A percentile compares a stretch with the other conserved stretches of the same genome.
Evolutionary conservation across 2,888 invertebrate genomes (phyloP).

Genomic region (Perdita meconis): DNA sequence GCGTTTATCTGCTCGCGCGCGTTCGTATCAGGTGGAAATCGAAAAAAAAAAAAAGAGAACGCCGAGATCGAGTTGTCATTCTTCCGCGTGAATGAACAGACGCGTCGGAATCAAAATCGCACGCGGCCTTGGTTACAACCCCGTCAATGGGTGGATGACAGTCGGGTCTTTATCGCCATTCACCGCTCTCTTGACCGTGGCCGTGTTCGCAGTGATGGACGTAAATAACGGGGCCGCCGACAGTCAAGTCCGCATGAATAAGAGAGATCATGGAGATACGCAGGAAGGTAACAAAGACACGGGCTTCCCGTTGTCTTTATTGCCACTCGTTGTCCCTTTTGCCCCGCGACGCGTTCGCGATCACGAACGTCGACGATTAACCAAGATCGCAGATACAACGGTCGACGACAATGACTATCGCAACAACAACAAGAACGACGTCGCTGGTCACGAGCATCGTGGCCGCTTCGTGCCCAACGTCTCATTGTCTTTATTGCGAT

Average conservation of each 20-base stretch:
- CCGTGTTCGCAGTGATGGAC: constrained; percentile 55
- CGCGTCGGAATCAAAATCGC: constrained; percentile 3
- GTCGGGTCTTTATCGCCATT: constrained; percentile 59
- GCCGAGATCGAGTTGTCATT: no score
- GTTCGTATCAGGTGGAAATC: background rate
- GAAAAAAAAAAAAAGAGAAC: background rate
- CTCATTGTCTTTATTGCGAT: constrained; percentile 64
- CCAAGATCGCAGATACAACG: constrained; percentile 65
- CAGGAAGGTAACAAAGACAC: constrained; percentile 54
- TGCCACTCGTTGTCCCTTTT: constrained; percentile 66
- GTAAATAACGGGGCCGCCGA: constrained; percentile 62
- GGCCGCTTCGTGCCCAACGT: constrained; percentile 30
- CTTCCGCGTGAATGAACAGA: background rate
- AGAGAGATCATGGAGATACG: constrained; percentile 65
- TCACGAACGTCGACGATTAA: constrained; percentile 67
- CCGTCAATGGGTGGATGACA: constrained; percentile 52
- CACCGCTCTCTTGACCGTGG: constrained; percentile 59
- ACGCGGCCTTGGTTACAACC: constrained; percentile 22
- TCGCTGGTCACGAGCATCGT: background rate
- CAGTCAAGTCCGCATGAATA: constrained; percentile 50
- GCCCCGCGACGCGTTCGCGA: constrained; percentile 54
- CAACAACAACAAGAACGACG: constrained; percentile 42
- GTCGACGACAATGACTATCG: constrained; percentile 43
- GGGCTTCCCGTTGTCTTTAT: constrained; percentile 58
- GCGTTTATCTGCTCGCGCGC: background rate